A percentile compares a stretch with the other conserved stretches of the same genome.
These are phyloP conservation scores for Leptoteleia sp. DNA, from an alignment of 1,140 invertebrate genomes.

Conservation along the genomic window DNA sequence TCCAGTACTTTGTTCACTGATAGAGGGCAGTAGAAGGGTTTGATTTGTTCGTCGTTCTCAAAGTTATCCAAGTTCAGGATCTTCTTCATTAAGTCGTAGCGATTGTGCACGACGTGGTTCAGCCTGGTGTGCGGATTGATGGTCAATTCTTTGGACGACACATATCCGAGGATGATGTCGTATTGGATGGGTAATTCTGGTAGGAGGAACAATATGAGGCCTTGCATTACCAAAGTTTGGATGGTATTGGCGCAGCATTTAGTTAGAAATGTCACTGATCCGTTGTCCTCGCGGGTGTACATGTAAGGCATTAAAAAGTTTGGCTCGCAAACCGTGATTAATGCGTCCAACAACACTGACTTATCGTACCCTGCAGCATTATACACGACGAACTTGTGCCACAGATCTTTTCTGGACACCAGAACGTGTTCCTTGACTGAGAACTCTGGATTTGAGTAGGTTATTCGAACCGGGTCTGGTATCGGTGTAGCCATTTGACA, in stretches of 20 bases:
- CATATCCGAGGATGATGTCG: conserved; percentile 76
- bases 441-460: conserved; percentile 71
- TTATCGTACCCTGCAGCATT: conserved; percentile 65
- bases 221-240: conserved; percentile 72
- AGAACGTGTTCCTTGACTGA: conserved; percentile 67
- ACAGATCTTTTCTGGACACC: conserved; percentile 73
- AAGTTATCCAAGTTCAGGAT: conserved; percentile 75
- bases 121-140: conserved; percentile 72
- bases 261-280: conserved; percentile 72
- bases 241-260: conserved; percentile 70
- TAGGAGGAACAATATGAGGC: conserved; percentile 64
- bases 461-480: conserved; percentile 72
- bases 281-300: conserved; percentile 69
- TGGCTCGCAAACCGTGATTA: conserved; percentile 71
- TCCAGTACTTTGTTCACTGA: conserved; percentile 72
- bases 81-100: conserved; percentile 72
- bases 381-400: conserved; percentile 80
- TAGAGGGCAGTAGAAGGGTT: conserved; percentile 75
- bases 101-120: conserved; percentile 62
- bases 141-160: conserved; percentile 66
- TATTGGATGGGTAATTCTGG: conserved; percentile 67
- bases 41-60: conserved; percentile 71
- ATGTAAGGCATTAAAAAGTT: conserved; percentile 74
- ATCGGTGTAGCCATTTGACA: conserved; percentile 16
- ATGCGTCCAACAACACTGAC: conserved; percentile 62